These are phyloP conservation scores for Eurois occulta DNA, from an alignment of 2,888 invertebrate species.

Conservation along the genomic window DNA sequence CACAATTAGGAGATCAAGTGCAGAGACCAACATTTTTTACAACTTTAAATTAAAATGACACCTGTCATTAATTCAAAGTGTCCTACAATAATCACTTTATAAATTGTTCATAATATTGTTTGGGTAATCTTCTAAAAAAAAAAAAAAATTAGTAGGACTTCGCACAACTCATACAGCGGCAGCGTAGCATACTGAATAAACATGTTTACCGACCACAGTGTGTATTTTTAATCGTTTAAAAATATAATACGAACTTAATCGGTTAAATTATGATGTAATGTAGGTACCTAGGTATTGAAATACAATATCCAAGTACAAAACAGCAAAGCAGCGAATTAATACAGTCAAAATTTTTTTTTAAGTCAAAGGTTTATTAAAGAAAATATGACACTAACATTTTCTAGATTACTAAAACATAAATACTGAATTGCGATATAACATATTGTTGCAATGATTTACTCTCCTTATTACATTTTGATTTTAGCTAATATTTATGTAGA, in stretches of 20 bases:
- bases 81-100: background rate
- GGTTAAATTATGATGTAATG: background rate
- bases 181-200: background rate
- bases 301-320: no score
- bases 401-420: background rate
- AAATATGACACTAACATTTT: background rate
- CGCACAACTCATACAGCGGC: background rate
- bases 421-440: background rate
- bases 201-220: constrained; percentile 4
- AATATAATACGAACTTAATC: background rate
- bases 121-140: background rate
- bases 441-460: background rate
- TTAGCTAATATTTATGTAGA: background rate
- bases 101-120: no score
- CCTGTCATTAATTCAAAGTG: background rate
- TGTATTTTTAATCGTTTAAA: constrained; percentile 1
- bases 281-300: background rate
- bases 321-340: background rate
- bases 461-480: background rate
- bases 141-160: background rate
- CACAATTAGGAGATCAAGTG: no score
- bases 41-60: background rate
- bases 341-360: background rate
- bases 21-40: no score
- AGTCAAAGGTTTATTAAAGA: background rate